Conservation (phyloP, 2,888 invertebrate genomes). For the Ceriagrion tenellum region DNA sequence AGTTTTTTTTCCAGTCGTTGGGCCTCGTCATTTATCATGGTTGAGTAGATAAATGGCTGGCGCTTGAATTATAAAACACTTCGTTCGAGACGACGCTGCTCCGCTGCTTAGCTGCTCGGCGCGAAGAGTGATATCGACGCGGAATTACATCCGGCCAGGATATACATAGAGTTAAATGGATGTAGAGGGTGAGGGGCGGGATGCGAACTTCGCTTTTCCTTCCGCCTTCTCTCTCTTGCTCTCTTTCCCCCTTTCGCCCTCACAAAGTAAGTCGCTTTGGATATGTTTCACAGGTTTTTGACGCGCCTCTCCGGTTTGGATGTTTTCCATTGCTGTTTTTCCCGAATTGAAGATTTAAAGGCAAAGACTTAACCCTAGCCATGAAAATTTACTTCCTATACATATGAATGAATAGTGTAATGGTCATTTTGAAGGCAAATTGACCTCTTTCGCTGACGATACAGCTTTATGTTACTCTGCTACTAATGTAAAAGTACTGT, state of each 20-base stretch:
- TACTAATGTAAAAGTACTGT: no score
- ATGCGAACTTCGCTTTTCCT: neutral
- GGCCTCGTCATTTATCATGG: neutral
- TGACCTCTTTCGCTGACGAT: no score
- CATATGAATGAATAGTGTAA: no score
- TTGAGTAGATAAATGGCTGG: slow-evolving; percentile 42
- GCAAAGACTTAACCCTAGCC: no score
- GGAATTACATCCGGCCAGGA: slow-evolving; percentile 20
- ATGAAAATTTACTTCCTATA: no score
- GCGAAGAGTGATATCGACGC: slow-evolving; percentile 3
- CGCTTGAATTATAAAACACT: slow-evolving; percentile 59
- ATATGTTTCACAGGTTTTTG: no score
- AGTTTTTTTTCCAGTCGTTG: neutral
- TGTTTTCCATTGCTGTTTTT: no score
- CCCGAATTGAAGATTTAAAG: no score
- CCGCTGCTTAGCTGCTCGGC: slow-evolving; percentile 51
- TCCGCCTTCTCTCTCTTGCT: neutral
- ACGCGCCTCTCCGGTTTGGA: no score
- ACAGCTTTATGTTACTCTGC: no score
- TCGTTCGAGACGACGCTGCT: slow-evolving; percentile 32
- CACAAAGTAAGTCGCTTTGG: no score
- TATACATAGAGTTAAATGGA: neutral
- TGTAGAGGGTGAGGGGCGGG: neutral
- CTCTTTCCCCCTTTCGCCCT: neutral
- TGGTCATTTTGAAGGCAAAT: no score